Evolutionary conservation across 2,888 invertebrate species (phyloP).

Genomic region (Pogonocherus hispidulus): DNA sequence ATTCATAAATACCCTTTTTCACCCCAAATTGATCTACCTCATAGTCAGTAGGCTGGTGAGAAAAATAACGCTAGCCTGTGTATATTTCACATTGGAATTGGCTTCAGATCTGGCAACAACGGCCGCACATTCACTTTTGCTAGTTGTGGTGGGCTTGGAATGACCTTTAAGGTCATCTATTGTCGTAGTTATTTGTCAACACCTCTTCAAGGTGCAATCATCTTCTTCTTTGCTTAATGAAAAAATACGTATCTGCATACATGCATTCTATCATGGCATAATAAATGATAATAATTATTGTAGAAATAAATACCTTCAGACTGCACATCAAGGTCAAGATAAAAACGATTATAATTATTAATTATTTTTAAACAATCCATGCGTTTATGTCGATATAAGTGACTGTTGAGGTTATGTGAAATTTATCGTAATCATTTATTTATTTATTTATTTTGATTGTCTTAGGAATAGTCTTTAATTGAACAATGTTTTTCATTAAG

Average conservation of each 20-base stretch:
- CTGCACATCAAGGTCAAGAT: background rate
- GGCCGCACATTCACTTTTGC: background rate
- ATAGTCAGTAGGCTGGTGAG: too few species aligned
- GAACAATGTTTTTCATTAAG: too few species aligned
- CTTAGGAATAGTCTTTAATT: too few species aligned
- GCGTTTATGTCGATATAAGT: background rate
- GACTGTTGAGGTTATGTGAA: background rate
- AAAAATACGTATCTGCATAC: background rate
- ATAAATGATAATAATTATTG: background rate
- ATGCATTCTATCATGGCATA: background rate
- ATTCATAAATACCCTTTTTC: too few species aligned
- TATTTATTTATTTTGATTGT: too few species aligned
- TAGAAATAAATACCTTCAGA: background rate
- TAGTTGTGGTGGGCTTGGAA: constrained; percentile 3
- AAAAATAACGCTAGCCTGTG: too few species aligned
- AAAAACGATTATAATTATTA: background rate
- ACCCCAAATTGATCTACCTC: too few species aligned
- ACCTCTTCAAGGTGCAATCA: background rate
- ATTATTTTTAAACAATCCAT: background rate
- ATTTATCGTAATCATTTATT: background rate
- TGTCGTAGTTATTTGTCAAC: background rate
- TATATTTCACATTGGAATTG: too few species aligned
- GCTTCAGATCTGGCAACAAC: background rate
- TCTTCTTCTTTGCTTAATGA: background rate
- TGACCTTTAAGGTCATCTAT: constrained; percentile 24